Conservation (phyloP, 2,113 vertebrate genomes). For the Myrmophylax atrothorax region DNA sequence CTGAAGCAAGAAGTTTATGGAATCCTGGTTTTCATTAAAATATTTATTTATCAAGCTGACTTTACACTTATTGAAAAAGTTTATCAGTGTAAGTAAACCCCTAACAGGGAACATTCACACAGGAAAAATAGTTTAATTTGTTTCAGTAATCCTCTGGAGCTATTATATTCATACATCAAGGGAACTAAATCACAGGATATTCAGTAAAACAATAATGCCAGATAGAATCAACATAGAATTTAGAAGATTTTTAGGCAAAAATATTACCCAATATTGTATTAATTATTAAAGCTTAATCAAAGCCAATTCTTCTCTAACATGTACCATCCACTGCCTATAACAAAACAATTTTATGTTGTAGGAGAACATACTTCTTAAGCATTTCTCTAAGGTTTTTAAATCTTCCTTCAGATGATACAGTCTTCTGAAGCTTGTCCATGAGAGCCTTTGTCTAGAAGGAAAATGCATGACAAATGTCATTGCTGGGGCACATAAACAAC, state of each 20-base stretch:
- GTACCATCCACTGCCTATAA: not conserved
- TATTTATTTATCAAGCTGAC: not conserved
- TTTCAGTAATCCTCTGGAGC: conserved; percentile 1
- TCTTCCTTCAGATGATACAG: conserved; percentile 95
- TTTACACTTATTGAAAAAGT: conserved; percentile 22
- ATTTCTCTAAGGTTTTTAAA: conserved; percentile 99
- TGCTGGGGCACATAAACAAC: not conserved
- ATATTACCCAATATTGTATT: not conserved
- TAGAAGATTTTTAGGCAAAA: not conserved
- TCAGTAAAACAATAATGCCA: not conserved
- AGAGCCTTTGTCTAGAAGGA: conserved; percentile 89
- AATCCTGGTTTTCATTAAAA: not conserved
- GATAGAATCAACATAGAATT: not conserved
- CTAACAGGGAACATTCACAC: not conserved
- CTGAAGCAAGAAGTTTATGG: not conserved
- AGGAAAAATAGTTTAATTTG: conserved; percentile 29
- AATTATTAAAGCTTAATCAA: not conserved
- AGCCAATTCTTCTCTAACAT: not conserved
- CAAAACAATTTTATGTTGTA: not conserved
- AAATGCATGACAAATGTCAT: conserved; percentile 34
- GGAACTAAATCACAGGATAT: not conserved
- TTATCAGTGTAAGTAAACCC: not conserved
- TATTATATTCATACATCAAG: not conserved
- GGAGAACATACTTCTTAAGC: conserved; percentile 91
- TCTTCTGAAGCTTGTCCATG: conserved; percentile 99